Percentiles rank a stretch among this genome's conserved stretches.
Conservation (phyloP, 2,113 vertebrate genomes). For the Ictalurus punctatus region DNA sequence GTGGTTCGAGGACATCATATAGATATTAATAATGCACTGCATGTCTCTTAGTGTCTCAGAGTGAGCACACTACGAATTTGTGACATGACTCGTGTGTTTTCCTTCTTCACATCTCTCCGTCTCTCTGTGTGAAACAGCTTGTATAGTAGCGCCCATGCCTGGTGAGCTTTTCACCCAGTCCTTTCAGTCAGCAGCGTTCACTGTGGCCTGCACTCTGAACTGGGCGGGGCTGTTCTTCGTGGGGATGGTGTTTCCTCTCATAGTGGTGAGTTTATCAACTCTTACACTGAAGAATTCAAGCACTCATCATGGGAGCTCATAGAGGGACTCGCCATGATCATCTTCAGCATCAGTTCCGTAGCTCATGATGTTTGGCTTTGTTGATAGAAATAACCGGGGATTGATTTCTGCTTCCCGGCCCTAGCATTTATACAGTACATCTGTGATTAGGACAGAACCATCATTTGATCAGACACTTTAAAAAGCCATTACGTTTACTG, state of each 20-base stretch:
- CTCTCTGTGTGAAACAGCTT: conserved; percentile 63
- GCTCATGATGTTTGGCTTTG: background rate
- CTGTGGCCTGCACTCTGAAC: conserved; percentile 66
- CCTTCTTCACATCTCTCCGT: background rate
- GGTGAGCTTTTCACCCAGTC: conserved; percentile 78
- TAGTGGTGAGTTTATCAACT: conserved; percentile 72
- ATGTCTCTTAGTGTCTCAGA: background rate
- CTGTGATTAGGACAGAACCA: background rate
- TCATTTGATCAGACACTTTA: background rate
- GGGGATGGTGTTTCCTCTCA: conserved; percentile 78
- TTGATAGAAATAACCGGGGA: background rate
- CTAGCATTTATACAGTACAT: background rate
- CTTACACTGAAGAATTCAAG: background rate
- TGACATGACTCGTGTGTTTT: background rate
- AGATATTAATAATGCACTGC: background rate
- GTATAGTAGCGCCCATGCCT: conserved; percentile 65
- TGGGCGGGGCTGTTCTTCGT: conserved; percentile 77
- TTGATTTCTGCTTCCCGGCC: background rate
- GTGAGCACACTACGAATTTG: background rate
- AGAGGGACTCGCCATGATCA: background rate
- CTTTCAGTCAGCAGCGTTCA: conserved; percentile 75
- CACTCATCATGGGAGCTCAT: background rate
- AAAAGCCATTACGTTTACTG: background rate
- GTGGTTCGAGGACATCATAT: background rate
- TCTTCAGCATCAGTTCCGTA: background rate